Evolutionary conservation across 1,140 invertebrate species (phyloP).

Genomic region (Ctenoplectra terminalis): DNA sequence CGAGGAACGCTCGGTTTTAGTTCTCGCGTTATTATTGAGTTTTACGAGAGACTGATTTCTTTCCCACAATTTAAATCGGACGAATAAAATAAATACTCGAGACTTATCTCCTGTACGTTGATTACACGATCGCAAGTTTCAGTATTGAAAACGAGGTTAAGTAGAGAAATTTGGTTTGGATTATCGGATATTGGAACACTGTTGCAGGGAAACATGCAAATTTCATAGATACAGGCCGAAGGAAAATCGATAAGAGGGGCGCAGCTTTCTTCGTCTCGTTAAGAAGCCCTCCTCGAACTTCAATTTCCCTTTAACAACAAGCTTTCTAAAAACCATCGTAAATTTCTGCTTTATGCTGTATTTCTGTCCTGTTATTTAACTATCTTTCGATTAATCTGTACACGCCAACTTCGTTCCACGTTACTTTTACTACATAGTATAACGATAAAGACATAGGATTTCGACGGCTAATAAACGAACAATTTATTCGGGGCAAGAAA

Average conservation of each 20-base stretch:
- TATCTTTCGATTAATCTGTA: neutral
- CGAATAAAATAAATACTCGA: neutral
- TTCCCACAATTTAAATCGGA: neutral
- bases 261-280: constrained; percentile 6
- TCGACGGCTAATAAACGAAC: no score
- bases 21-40: neutral
- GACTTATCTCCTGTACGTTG: neutral
- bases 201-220: constrained; percentile 9
- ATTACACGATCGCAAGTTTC: neutral
- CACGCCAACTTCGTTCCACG: no score
- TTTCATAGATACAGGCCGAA: constrained; percentile 10
- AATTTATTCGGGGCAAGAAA: no score
- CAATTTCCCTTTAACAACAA: neutral
- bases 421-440: no score
- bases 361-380: neutral
- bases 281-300: neutral
- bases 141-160: neutral
- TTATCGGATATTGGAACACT: neutral
- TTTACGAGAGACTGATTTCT: no score
- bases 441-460: no score
- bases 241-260: neutral
- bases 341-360: neutral
- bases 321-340: neutral
- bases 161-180: neutral
- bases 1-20: no score